phyloP scores from a whole-genome alignment of 2,797 vertebrate species.

The Furcifer pardalis region DNA sequence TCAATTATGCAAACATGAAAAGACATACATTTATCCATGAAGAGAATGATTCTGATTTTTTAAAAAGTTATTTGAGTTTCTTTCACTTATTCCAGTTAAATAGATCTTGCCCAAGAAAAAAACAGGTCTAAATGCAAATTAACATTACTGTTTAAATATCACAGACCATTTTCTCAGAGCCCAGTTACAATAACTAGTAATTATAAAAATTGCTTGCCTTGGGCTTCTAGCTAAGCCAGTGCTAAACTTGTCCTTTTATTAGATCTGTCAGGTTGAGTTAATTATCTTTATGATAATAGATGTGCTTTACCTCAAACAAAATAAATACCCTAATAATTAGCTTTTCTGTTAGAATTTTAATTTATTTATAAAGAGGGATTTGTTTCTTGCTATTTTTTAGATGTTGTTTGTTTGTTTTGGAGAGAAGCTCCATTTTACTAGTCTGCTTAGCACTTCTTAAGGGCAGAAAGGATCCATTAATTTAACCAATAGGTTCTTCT shows the following conservation, averaged over 20 bases:
- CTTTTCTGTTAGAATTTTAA: slow-evolving; percentile 84
- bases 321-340: slow-evolving; percentile 87
- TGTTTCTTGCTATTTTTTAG: slow-evolving; percentile 72
- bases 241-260: slow-evolving; percentile 86
- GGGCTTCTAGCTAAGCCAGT: slow-evolving; percentile 82
- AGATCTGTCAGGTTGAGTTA: slow-evolving; percentile 87
- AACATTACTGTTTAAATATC: slow-evolving; percentile 85
- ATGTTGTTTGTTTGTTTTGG: slow-evolving; percentile 52
- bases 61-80: slow-evolving; percentile 68
- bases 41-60: slow-evolving; percentile 39
- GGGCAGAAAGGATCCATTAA: slow-evolving; percentile 20
- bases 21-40: slow-evolving; percentile 55
- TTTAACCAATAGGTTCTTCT: slow-evolving; percentile 35
- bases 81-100: slow-evolving; percentile 75
- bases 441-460: slow-evolving; percentile 48
- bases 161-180: slow-evolving; percentile 83
- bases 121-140: slow-evolving; percentile 82
- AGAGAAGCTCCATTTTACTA: slow-evolving; percentile 59
- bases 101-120: slow-evolving; percentile 69
- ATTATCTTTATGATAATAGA: slow-evolving; percentile 90
- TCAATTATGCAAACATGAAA: slow-evolving; percentile 65
- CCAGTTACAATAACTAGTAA: slow-evolving; percentile 88
- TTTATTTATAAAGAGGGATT: slow-evolving; percentile 84
- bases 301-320: slow-evolving; percentile 87
- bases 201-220: slow-evolving; percentile 88